Evolutionary conservation across 2,113 vertebrate species (phyloP).

Genomic region (Opisthocomus hoazin): DNA sequence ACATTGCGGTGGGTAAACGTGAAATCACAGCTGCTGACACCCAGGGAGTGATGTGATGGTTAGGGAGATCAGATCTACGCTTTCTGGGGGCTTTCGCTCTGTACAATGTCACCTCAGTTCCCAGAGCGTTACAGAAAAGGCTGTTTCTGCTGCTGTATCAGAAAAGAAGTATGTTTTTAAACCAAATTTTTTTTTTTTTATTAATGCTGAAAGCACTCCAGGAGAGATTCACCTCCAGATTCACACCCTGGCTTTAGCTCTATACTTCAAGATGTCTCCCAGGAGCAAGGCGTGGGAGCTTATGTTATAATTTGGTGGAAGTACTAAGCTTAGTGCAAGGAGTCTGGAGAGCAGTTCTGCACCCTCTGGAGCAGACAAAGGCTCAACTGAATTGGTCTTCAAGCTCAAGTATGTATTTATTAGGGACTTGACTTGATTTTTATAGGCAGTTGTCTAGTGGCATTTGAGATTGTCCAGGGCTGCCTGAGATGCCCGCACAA

Average conservation of each 20-base stretch:
- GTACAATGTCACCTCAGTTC: neutral
- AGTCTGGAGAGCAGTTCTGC: neutral
- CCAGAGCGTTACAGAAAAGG: neutral
- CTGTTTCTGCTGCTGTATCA: neutral
- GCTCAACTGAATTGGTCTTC: neutral
- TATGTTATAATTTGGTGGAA: neutral
- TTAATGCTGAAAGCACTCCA: neutral
- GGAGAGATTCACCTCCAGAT: neutral
- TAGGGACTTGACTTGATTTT: accelerated
- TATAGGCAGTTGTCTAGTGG: neutral
- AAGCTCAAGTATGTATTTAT: neutral
- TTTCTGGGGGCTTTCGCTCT: neutral
- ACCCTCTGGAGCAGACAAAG: neutral
- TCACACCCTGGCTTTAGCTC: neutral
- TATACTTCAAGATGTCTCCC: neutral
- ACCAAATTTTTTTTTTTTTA: accelerated
- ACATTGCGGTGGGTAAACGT: accelerated
- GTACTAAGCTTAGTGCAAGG: neutral
- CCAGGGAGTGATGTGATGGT: neutral
- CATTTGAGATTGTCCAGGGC: neutral
- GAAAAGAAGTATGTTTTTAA: neutral
- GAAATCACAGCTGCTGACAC: accelerated
- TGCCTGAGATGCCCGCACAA: too few species aligned
- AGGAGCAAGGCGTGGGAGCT: neutral
- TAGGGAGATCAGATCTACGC: neutral